phyloP scores from a whole-genome alignment of 2,888 invertebrate genomes.

The Parnassius mnemosyne region DNA sequence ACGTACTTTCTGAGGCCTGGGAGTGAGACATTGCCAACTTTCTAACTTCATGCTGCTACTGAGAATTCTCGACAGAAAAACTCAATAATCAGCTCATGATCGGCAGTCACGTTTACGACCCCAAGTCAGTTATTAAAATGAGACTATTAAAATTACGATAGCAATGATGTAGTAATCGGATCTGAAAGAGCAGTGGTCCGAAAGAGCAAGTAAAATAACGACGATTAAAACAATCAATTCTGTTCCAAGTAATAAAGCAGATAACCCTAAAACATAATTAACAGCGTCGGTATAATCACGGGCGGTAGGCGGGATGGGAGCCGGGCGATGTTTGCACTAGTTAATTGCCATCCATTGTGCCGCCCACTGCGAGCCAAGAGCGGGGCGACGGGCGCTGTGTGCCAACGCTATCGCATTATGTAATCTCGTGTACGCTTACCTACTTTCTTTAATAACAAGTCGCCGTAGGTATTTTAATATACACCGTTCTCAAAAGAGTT shows the following conservation, averaged over 20 bases:
- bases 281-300: constrained; percentile 24
- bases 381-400: constrained; percentile 15
- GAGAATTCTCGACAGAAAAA: no score
- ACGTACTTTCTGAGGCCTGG: no score
- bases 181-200: neutral
- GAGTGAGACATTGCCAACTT: no score
- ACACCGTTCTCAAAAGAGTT: constrained; percentile 28
- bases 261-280: constrained; percentile 29
- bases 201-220: constrained; percentile 19
- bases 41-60: no score
- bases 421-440: constrained; percentile 31
- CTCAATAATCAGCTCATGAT: no score
- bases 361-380: constrained; percentile 33
- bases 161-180: neutral
- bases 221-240: constrained; percentile 19
- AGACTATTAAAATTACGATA: no score
- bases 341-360: constrained; percentile 53
- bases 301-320: constrained; percentile 33
- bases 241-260: constrained; percentile 14
- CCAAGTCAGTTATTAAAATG: no score
- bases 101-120: no score
- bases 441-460: constrained; percentile 29
- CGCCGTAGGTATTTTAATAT: constrained; percentile 34
- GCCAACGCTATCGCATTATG: constrained; percentile 35
- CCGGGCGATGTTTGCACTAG: constrained; percentile 45